Conservation (phyloP, 2,113 vertebrate species). For the Halcyon malimbica region DNA sequence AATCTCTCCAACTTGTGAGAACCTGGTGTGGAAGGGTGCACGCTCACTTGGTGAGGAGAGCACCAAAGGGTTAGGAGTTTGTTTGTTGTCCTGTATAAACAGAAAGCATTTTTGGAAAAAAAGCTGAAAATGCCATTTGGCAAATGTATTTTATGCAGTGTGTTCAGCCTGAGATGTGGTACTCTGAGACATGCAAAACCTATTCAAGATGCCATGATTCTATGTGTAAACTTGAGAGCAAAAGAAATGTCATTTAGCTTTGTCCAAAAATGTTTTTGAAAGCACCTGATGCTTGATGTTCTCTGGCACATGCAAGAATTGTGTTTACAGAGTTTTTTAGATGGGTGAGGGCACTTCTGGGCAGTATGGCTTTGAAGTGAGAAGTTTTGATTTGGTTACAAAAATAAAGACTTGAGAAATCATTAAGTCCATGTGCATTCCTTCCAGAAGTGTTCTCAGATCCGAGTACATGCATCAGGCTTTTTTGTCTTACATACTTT, state of each 20-base stretch:
- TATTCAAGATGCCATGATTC: background rate
- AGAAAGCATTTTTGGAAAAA: background rate
- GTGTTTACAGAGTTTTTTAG: background rate
- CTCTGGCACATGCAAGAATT: fast-evolving
- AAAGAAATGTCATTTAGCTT: background rate
- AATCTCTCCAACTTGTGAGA: background rate
- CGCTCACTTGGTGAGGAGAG: background rate
- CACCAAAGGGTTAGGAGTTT: background rate
- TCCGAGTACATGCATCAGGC: background rate
- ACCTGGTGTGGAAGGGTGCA: background rate
- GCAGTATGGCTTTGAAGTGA: background rate
- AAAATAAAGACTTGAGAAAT: background rate
- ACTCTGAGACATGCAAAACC: background rate
- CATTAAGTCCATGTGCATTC: background rate
- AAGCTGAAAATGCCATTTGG: background rate
- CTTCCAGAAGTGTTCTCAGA: background rate
- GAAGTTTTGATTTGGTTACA: background rate
- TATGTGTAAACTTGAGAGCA: background rate
- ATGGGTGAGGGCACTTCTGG: background rate
- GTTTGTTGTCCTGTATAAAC: background rate
- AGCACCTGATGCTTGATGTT: background rate
- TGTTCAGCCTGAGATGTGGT: background rate
- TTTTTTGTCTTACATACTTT: background rate
- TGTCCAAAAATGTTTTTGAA: background rate
- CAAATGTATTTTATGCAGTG: background rate